Conservation (phyloP, 2,888 invertebrate species). For the Meiosimyza platycephala region DNA sequence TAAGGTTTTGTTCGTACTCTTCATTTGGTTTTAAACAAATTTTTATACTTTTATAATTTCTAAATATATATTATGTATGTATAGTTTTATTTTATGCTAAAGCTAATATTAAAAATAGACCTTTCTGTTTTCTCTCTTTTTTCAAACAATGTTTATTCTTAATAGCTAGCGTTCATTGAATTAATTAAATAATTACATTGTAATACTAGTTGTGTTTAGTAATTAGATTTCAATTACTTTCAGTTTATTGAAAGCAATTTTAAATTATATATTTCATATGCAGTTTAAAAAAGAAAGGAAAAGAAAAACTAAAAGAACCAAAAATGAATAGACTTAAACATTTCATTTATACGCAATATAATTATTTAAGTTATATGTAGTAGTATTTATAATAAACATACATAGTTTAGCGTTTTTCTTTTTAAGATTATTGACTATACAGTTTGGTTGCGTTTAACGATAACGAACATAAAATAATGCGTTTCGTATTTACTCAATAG, state of each 20-base stretch:
- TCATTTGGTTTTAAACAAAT: background rate
- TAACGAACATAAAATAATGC: background rate
- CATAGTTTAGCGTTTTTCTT: constrained; percentile 1
- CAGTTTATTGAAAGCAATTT: constrained; percentile 7
- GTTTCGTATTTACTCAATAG: constrained; percentile 8
- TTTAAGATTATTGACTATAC: constrained; percentile 21
- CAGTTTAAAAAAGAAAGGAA: background rate
- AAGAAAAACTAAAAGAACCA: background rate
- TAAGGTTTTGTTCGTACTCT: background rate
- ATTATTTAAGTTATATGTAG: background rate
- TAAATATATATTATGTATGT: constrained; percentile 15
- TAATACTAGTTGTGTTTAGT: background rate
- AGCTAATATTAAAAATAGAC: constrained; percentile 38
- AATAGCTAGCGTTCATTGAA: background rate
- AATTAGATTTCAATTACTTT: constrained; percentile 8
- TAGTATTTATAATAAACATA: constrained; percentile 14
- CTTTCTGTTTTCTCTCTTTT: background rate
- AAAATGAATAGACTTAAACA: background rate
- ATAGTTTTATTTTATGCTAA: constrained; percentile 15
- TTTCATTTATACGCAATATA: background rate
- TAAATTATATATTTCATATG: background rate
- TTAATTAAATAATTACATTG: constrained; percentile 6
- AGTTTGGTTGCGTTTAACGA: constrained; percentile 1
- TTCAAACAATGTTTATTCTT: constrained; percentile 7
- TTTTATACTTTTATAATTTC: constrained; percentile 14